Evolutionary conservation across 2,797 vertebrate genomes (phyloP).

Genomic region (Enteromius fasciolatus): DNA sequence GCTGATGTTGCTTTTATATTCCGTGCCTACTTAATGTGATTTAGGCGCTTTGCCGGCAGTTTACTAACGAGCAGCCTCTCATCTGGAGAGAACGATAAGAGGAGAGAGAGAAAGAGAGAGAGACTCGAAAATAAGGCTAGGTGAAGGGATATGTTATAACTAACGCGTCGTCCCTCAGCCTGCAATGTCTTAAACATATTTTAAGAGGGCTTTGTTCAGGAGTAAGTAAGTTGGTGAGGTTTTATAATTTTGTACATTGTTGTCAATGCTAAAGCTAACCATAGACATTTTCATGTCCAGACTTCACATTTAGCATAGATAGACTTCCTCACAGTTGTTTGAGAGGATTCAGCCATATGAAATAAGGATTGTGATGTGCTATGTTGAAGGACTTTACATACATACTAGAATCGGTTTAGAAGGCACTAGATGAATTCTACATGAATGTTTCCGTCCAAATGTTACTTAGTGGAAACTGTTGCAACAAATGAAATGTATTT

Average conservation of each 20-base stretch:
- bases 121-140: neutral
- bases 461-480: slow-evolving; percentile 31
- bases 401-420: slow-evolving; percentile 33
- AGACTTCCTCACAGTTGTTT: neutral
- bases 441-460: slow-evolving; percentile 32
- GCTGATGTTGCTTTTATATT: slow-evolving; percentile 61
- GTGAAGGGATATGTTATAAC: slow-evolving; percentile 13
- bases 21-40: slow-evolving; percentile 64
- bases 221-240: neutral
- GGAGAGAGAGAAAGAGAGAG: slow-evolving; percentile 35
- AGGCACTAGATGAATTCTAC: slow-evolving; percentile 1
- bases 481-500: slow-evolving; percentile 69
- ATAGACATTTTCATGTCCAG: neutral
- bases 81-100: slow-evolving; percentile 60
- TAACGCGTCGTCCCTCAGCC: neutral
- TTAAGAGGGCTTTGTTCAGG: slow-evolving; percentile 32
- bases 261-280: slow-evolving; percentile 42
- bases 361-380: neutral
- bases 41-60: slow-evolving; percentile 60
- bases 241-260: slow-evolving; percentile 5
- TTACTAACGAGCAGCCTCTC: slow-evolving; percentile 59
- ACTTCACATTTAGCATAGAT: slow-evolving; percentile 7
- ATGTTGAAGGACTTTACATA: slow-evolving; percentile 9
- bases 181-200: slow-evolving; percentile 33
- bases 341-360: neutral